These are phyloP conservation scores for Amphimallon solstitiale DNA, from an alignment of 2,888 invertebrate genomes.

Conservation along the genomic window DNA sequence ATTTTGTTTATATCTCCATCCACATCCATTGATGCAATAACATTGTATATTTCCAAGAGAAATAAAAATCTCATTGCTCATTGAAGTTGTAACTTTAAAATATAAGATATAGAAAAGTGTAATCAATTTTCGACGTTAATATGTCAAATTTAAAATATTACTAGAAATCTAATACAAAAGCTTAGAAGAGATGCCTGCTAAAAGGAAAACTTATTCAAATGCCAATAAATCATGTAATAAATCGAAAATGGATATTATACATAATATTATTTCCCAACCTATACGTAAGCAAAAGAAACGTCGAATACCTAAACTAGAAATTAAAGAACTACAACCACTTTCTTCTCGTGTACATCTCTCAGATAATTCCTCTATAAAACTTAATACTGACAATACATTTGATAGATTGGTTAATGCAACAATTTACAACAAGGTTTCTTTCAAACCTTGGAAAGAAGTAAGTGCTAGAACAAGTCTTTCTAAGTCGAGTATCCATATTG, in stretches of 20 bases:
- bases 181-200: background rate
- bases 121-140: too few relatives aligned
- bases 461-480: background rate
- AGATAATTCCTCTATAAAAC: background rate
- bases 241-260: conserved; percentile 4
- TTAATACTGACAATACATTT: conserved; percentile 7
- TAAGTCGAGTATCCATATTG: background rate
- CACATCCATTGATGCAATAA: too few relatives aligned
- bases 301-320: conserved; percentile 5
- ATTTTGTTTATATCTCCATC: too few relatives aligned
- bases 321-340: conserved; percentile 11
- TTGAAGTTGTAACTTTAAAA: too few relatives aligned
- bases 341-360: background rate
- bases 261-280: conserved; percentile 4
- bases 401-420: conserved; percentile 14
- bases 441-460: background rate
- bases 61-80: too few relatives aligned
- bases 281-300: background rate
- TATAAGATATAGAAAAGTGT: too few relatives aligned
- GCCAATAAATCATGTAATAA: background rate
- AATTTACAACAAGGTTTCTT: conserved; percentile 1
- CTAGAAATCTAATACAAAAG: background rate
- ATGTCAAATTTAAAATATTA: background rate
- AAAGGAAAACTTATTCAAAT: background rate
- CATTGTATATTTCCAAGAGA: too few relatives aligned